Conservation (phyloP, 2,888 invertebrate species). For the Scaeva pyrastri region DNA sequence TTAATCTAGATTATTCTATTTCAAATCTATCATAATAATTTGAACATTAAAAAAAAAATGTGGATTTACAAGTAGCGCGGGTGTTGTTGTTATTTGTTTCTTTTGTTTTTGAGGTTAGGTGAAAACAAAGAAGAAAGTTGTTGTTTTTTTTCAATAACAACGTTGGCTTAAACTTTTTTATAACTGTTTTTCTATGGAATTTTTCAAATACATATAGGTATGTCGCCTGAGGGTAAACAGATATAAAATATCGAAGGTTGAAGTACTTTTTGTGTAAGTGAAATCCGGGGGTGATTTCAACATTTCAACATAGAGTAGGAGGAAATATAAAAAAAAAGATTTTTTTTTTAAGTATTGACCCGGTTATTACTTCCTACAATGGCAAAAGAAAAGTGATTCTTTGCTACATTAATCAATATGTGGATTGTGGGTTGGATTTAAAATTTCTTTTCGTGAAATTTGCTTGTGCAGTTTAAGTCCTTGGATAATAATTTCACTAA, state of each 20-base stretch:
- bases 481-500: too few relatives aligned
- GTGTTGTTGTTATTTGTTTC: neutral
- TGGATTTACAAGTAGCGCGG: constrained; percentile 11
- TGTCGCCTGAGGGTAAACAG: constrained; percentile 32
- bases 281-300: constrained; percentile 37
- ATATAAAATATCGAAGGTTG: constrained; percentile 18
- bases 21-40: neutral
- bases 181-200: constrained; percentile 27
- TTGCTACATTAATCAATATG: constrained; percentile 36
- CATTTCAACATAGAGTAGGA: neutral
- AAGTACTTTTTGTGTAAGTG: neutral
- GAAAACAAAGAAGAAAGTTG: constrained; percentile 58
- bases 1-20: constrained; percentile 38
- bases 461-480: too few relatives aligned
- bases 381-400: constrained; percentile 11
- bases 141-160: neutral
- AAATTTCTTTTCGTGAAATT: neutral
- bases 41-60: neutral
- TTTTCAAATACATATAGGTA: constrained; percentile 27
- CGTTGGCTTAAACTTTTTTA: constrained; percentile 38
- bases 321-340: neutral
- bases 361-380: constrained; percentile 39
- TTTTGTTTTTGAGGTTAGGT: neutral
- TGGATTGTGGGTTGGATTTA: constrained; percentile 32
- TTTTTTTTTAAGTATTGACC: constrained; percentile 27